Evolutionary conservation across 2,888 invertebrate species (phyloP).

Genomic region (Meiosimyza decipiens): DNA sequence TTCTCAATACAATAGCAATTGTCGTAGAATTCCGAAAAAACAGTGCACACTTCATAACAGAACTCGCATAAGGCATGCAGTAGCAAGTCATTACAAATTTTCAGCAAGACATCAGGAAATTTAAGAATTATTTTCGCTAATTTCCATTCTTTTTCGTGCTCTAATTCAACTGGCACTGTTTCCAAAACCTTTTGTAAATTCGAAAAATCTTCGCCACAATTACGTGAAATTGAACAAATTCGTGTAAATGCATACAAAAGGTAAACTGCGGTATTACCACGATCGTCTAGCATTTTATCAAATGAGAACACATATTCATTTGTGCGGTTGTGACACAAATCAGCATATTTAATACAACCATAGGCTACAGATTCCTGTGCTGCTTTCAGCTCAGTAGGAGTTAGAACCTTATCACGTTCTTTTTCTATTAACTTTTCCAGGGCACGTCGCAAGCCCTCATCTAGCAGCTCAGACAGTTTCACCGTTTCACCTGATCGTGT

Average conservation of each 20-base stretch:
- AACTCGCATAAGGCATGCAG: slow-evolving; percentile 94
- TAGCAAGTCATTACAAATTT: slow-evolving; percentile 83
- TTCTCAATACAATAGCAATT: slow-evolving; percentile 97
- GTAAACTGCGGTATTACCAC: slow-evolving; percentile 99
- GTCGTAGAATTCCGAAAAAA: slow-evolving; percentile 97
- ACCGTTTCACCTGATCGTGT: slow-evolving; percentile 97
- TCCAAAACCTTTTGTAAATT: slow-evolving; percentile 74
- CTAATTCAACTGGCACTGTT: slow-evolving; percentile 73
- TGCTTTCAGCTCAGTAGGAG: slow-evolving; percentile 79
- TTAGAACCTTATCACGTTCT: slow-evolving; percentile 84
- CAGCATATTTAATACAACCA: slow-evolving; percentile 98
- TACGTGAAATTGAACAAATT: slow-evolving; percentile 90
- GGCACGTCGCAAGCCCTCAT: slow-evolving; percentile 89
- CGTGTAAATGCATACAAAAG: slow-evolving; percentile 93
- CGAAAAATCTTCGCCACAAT: slow-evolving; percentile 69
- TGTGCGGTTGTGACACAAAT: slow-evolving; percentile 90
- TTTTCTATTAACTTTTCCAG: slow-evolving; percentile 88
- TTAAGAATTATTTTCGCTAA: slow-evolving; percentile 86
- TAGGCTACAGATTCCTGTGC: slow-evolving; percentile 95
- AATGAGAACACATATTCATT: slow-evolving; percentile 98
- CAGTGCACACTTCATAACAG: slow-evolving; percentile 91
- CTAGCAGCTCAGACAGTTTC: slow-evolving; percentile 84
- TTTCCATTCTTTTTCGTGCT: slow-evolving; percentile 95
- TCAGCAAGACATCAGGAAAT: slow-evolving; percentile 87
- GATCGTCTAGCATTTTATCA: slow-evolving; percentile 98